Evolutionary conservation across 1,140 invertebrate species (phyloP), one percentile per base, ranked within the genome.

Genomic region (Scylla paramamosain): DNA sequence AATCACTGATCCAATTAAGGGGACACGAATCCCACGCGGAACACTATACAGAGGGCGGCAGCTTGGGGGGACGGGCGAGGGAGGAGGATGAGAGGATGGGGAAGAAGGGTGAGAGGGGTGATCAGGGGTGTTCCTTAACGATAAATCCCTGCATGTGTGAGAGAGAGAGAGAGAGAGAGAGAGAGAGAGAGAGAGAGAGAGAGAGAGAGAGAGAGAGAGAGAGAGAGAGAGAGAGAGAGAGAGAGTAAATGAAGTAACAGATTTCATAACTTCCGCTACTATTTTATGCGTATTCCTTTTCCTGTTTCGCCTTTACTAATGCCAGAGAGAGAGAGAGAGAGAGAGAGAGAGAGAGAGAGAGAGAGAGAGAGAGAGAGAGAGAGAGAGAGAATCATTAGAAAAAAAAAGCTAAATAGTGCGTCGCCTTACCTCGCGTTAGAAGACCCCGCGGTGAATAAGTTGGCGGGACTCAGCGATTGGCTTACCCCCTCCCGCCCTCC

Each of bases 1-100:
- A 87, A 95, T 95, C 94, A 95, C 82, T 92, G 82, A 91, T 45
- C 82, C 90, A 92, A 92, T 95, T 95, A 95, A 59, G 83, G 83
- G 32, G 39, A 32, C n/a, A 48, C n/a, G 77, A 46, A 25, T 2
- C n/a, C 67, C n/a, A 28, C 39, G 39, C 82, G 28, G n/a, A 67
- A 39, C 25, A 52, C 45, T 84, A 87, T 87, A 91, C n/a, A 25
- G 0, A 45, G 32, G 4, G 84, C 77, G 32, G 45, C 83, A 20
- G 39, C 39, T 39, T 6, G 6, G 46, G 46, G 67, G 83, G 39
- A 31, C 12, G 52, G 25, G 7, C 14, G 59, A 67, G 45, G 12
- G 1, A 29, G 48, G 29, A 20, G n/a, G 14, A 14, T n/a, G n/a
- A 48, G 46, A 48, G 46, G 52, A 59, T 12, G 16, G 52, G 52